Evolutionary conservation across 1,140 invertebrate species (phyloP).

Genomic region (Lasioglossum albipes): DNA sequence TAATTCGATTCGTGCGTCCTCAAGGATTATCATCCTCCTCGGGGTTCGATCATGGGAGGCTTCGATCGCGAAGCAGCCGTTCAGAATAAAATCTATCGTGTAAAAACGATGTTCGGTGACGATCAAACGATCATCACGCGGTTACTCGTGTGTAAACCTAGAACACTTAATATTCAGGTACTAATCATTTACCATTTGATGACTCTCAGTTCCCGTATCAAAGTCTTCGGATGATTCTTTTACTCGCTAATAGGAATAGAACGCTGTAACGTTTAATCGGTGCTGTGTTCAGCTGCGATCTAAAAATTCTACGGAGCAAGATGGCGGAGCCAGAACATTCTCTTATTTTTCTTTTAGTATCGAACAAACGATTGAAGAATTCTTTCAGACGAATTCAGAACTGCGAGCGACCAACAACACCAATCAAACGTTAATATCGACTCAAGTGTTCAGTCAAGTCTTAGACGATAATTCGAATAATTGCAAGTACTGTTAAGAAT

Average conservation of each 20-base stretch:
- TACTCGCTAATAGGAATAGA: constrained; percentile 50
- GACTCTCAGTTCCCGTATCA: constrained; percentile 32
- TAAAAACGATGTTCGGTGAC: constrained; percentile 21
- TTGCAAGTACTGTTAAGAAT: constrained; percentile 3
- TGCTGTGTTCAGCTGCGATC: background rate
- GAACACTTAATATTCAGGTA: constrained; percentile 64
- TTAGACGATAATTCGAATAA: background rate
- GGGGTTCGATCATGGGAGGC: background rate
- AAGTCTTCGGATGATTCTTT: constrained; percentile 34
- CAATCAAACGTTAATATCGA: constrained; percentile 23
- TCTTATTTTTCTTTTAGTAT: too few species aligned
- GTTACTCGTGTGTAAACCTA: constrained; percentile 32
- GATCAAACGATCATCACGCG: constrained; percentile 32
- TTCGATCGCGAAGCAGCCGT: background rate
- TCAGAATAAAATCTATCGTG: constrained; percentile 15
- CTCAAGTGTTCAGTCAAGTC: constrained; percentile 3
- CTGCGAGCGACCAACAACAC: background rate
- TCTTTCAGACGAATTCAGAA: too few species aligned
- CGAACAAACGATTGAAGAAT: too few species aligned
- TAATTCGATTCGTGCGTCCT: background rate
- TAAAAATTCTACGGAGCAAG: background rate
- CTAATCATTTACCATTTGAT: constrained; percentile 55
- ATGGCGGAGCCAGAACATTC: background rate
- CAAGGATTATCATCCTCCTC: background rate
- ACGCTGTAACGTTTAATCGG: constrained; percentile 10